Percentiles rank a stretch among this genome's conserved stretches.
Conservation (phyloP, 2,797 vertebrate species). For the Macropus fuliginosus region DNA sequence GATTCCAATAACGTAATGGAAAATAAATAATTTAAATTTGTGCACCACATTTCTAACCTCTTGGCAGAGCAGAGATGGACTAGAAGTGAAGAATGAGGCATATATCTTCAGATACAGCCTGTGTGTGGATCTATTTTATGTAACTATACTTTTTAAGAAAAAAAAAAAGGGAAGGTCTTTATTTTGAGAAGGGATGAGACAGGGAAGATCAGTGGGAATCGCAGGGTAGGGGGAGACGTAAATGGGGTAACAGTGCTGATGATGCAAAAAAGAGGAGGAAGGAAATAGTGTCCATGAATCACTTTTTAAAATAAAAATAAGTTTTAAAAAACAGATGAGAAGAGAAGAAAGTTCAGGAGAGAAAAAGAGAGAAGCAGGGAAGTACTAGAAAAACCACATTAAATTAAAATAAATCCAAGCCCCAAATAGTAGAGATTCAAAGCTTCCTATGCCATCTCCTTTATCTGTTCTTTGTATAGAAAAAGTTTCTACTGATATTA, state of each 20-base stretch:
- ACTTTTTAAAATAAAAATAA: constrained; percentile 17
- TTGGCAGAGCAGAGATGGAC: neutral
- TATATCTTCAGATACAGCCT: neutral
- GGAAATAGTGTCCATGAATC: neutral
- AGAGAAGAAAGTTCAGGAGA: neutral
- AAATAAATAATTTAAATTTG: neutral
- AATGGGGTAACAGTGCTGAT: neutral
- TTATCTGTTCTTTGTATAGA: neutral
- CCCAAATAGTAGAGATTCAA: neutral
- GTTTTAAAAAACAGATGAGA: neutral
- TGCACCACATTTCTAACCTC: neutral
- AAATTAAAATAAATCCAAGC: neutral
- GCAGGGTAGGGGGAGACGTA: neutral
- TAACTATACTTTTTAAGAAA: neutral
- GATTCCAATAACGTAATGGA: neutral
- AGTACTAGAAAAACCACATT: neutral
- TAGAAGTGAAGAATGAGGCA: neutral
- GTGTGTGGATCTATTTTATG: neutral
- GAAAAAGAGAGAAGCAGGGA: constrained; percentile 16
- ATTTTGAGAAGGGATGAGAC: neutral
- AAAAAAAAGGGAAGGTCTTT: neutral
- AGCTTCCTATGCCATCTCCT: neutral
- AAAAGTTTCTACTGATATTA: neutral
- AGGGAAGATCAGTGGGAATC: neutral
- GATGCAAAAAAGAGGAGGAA: neutral